These are phyloP conservation scores for Acleris laterana DNA, from an alignment of 2,888 invertebrate species.

Conservation along the genomic window DNA sequence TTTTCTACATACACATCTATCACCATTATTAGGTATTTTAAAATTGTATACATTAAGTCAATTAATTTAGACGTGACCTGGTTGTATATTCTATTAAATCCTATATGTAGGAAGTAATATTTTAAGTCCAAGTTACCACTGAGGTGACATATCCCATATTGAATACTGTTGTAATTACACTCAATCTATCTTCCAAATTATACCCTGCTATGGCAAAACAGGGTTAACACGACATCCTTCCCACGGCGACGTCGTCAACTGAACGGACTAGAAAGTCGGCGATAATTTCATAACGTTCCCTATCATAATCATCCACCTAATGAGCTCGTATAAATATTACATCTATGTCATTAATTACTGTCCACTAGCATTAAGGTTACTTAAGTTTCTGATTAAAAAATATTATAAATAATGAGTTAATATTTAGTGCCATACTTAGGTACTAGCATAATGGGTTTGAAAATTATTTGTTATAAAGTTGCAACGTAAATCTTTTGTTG, in stretches of 20 bases:
- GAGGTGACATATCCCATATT: too few species aligned
- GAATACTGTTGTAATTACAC: slow-evolving; percentile 2
- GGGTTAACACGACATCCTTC: slow-evolving; percentile 20
- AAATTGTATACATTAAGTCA: too few species aligned
- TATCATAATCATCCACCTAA: slow-evolving; percentile 27
- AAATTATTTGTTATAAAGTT: too few species aligned
- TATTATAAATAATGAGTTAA: too few species aligned
- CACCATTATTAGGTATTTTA: too few species aligned
- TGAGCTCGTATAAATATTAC: slow-evolving; percentile 28
- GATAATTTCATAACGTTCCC: slow-evolving; percentile 33
- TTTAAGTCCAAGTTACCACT: too few species aligned
- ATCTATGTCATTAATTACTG: slow-evolving; percentile 18
- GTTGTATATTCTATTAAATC: too few species aligned
- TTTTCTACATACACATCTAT: too few species aligned
- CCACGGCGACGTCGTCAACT: slow-evolving; percentile 19
- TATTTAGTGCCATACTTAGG: not conserved
- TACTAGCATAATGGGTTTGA: not conserved
- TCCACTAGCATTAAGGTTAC: slow-evolving; percentile 4
- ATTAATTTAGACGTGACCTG: too few species aligned
- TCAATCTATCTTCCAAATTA: slow-evolving; percentile 6
- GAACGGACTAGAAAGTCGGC: slow-evolving; percentile 26
- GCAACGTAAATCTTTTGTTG: too few species aligned
- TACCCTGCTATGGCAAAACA: slow-evolving; percentile 6
- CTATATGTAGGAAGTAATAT: too few species aligned
- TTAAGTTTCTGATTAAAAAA: slow-evolving; percentile 12